phyloP scores from a whole-genome alignment of 1,140 invertebrate species.

The Bombyx mori region DNA sequence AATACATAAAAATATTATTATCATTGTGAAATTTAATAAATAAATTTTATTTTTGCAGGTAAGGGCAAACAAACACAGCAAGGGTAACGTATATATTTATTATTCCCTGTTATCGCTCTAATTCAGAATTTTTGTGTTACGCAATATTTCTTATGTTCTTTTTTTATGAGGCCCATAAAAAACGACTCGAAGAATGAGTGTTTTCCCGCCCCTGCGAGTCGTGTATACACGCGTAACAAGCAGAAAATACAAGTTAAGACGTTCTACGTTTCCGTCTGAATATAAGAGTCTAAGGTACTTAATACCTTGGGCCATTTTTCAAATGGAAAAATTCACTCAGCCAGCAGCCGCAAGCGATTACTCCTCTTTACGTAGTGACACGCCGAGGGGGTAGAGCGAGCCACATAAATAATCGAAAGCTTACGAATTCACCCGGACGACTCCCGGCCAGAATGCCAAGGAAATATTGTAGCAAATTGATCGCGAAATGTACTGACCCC shows the following conservation, averaged over 20 bases:
- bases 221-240: neutral
- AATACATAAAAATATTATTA: no score
- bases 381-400: slow-evolving; percentile 19
- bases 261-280: slow-evolving; percentile 21
- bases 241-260: neutral
- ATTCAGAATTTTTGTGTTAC: slow-evolving; percentile 22
- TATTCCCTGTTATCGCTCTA: slow-evolving; percentile 20
- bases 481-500: slow-evolving; percentile 28
- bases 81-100: slow-evolving; percentile 12
- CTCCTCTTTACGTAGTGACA: slow-evolving; percentile 53
- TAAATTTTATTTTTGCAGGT: slow-evolving; percentile 30
- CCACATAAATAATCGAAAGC: slow-evolving; percentile 53
- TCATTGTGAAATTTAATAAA: neutral
- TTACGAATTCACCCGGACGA: slow-evolving; percentile 34
- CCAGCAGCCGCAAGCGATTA: slow-evolving; percentile 48
- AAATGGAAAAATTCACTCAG: slow-evolving; percentile 58
- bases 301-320: slow-evolving; percentile 50
- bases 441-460: slow-evolving; percentile 24
- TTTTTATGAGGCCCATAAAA: slow-evolving; percentile 36
- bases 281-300: slow-evolving; percentile 43
- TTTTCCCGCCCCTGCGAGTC: neutral
- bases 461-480: slow-evolving; percentile 34
- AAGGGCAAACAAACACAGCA: slow-evolving; percentile 12
- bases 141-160: slow-evolving; percentile 25
- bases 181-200: slow-evolving; percentile 18